phyloP scores from a whole-genome alignment of 2,888 invertebrate species.

The Callinectes sapidus region DNA sequence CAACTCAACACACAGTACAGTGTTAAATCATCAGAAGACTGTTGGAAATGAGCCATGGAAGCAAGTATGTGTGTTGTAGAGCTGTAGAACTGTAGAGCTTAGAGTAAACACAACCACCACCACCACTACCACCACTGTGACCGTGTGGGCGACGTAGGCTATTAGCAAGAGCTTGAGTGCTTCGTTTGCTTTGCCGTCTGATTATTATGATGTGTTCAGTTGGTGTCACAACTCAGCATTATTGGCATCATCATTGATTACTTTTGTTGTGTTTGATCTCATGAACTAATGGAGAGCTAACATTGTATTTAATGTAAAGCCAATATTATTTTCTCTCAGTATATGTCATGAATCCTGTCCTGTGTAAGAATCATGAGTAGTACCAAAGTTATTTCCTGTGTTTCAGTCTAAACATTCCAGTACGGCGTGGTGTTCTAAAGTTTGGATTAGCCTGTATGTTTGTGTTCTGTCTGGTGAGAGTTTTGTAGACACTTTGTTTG shows the following conservation, averaged over 20 bases:
- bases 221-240: not conserved
- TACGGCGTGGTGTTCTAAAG: not conserved
- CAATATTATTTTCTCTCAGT: not conserved
- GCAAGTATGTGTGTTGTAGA: not conserved
- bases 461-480: not conserved
- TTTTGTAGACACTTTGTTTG: not conserved
- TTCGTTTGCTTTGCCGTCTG: not conserved
- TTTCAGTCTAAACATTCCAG: not conserved
- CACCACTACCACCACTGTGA: not conserved
- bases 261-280: not conserved
- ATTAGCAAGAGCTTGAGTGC: not conserved
- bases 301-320: not conserved
- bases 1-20: not conserved
- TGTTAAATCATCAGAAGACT: conserved; percentile 13
- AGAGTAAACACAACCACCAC: not conserved
- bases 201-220: not conserved
- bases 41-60: not conserved
- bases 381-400: not conserved
- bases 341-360: not conserved
- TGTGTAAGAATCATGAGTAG: not conserved
- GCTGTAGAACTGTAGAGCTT: not conserved
- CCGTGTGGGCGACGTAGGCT: not conserved
- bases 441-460: not conserved
- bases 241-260: not conserved
- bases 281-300: not conserved